Base-by-base conservation (phyloP, 2,888 invertebrate species). In the Eulithis testata region DNA sequence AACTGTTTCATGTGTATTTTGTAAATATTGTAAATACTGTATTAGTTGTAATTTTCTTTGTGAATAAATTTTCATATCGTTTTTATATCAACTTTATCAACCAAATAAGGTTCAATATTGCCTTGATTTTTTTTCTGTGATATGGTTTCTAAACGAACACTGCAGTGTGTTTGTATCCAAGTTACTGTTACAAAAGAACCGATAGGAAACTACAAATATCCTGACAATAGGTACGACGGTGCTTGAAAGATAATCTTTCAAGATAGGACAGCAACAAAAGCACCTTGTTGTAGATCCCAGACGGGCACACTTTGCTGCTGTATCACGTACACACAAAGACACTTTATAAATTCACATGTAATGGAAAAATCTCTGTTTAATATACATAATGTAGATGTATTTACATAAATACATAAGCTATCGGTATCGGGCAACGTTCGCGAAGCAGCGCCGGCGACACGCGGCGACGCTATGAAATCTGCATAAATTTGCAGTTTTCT, bases 401-500 rank as follows among this genome's bases (percentile, higher is more conserved):
- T 84, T 79, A 80, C 85, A 84, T 84, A 86, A 84, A 82, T 83
- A 84, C 82, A 80, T 75, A 71, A 74, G 75, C 74, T 69, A 73
- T 74, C 75, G 77, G 80, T 79, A 82, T 81, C 80, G 74, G 73
- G 69, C 80, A 78, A 80, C 80, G 83, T 76, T 73, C 78, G 74
- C 74, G 74, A 56, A 67, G 66, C 73, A 77, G 76, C 75, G 76
- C 73, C 69, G 81, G 80, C 83, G 85, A 82, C 83, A 83, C 83
- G 80, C 83, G 79, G 83, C 78, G 72, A 73, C 76, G 82, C 82
- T 76, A 82, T 83, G 81, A 88, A 88, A 89, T 89, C 87, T 89
- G 87, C 89, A 90, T 90, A 86, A 85, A 89, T 89, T 88, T 89
- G 87, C 88, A 89, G 87, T 90, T 89, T 86, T 85, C 87, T 86